phyloP scores from a whole-genome alignment of 2,113 vertebrate species.

The Seriola quinqueradiata region DNA sequence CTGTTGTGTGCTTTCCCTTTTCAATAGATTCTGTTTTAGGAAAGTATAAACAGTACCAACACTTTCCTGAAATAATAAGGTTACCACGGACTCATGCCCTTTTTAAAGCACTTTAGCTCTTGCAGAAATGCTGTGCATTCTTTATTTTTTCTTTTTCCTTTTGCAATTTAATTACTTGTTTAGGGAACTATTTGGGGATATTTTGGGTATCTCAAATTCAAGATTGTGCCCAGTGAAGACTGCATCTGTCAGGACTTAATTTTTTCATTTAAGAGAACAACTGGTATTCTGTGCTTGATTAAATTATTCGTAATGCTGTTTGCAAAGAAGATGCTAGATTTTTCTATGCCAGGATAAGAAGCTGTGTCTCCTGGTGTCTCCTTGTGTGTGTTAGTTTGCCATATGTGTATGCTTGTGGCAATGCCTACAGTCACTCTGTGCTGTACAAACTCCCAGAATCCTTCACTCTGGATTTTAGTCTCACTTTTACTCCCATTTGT shows the following conservation, averaged over 20 bases:
- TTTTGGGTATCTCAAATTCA: background rate
- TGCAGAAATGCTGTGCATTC: background rate
- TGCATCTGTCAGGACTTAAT: constrained; percentile 28
- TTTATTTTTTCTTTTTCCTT: background rate
- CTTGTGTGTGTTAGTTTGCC: background rate
- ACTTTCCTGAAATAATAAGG: constrained; percentile 63
- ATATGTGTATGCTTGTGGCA: constrained; percentile 1
- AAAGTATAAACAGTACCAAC: constrained; percentile 64
- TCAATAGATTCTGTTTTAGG: constrained; percentile 70
- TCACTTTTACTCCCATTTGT: constrained; percentile 10
- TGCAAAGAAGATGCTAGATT: constrained; percentile 30
- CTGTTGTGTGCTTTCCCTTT: constrained; percentile 64
- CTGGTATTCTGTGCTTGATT: constrained; percentile 31
- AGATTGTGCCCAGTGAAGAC: background rate
- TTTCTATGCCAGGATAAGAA: background rate
- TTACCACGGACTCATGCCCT: constrained; percentile 54
- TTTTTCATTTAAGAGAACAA: constrained; percentile 25
- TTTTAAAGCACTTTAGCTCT: constrained; percentile 61
- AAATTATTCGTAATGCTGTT: constrained; percentile 49
- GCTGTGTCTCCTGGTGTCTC: constrained; percentile 1
- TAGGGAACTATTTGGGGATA: background rate
- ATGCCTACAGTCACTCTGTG: constrained; percentile 14
- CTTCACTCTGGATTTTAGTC: background rate
- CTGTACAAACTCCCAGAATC: too few relatives aligned
- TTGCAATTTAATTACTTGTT: constrained; percentile 24